Conservation (phyloP, 1,140 invertebrate genomes). For the Drosophila neocordata region DNA sequence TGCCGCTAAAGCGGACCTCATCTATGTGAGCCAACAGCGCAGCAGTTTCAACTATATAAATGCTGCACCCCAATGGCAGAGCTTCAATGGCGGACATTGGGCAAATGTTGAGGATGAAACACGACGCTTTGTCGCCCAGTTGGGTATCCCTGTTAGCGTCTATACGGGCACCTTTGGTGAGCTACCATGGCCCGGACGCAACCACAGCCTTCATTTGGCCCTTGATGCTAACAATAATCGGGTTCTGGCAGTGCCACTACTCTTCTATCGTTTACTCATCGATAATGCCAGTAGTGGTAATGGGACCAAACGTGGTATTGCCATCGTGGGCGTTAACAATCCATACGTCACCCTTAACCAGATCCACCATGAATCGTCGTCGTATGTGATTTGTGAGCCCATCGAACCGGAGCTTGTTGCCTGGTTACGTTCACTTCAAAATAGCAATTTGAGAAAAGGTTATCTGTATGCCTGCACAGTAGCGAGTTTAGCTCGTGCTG, state of each 20-base stretch:
- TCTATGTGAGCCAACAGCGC: constrained; percentile 86
- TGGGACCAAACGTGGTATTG: constrained; percentile 81
- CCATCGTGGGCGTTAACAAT: constrained; percentile 86
- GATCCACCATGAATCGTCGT: constrained; percentile 47
- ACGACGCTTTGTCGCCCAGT: constrained; percentile 75
- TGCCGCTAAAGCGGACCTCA: constrained; percentile 86
- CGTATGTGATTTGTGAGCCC: constrained; percentile 84
- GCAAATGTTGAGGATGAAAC: constrained; percentile 82
- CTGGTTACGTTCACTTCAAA: constrained; percentile 83
- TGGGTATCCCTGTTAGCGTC: constrained; percentile 81
- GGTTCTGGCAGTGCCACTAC: constrained; percentile 84
- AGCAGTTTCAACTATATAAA: constrained; percentile 87
- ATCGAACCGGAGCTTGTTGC: constrained; percentile 78
- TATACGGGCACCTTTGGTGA: constrained; percentile 85
- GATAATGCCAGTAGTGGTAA: constrained; percentile 16
- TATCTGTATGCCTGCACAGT: constrained; percentile 87
- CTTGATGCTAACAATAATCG: constrained; percentile 67
- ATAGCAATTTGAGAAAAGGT: constrained; percentile 84
- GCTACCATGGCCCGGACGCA: constrained; percentile 82
- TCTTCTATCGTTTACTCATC: constrained; percentile 86
- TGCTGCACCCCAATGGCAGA: constrained; percentile 86
- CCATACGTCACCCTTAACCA: constrained; percentile 81
- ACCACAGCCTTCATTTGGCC: constrained; percentile 83
- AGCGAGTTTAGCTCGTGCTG: constrained; percentile 84
- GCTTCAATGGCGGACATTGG: constrained; percentile 87